phyloP scores from a whole-genome alignment of 35 echinoderm and acorn worm species.

The Apostichopus californicus region DNA sequence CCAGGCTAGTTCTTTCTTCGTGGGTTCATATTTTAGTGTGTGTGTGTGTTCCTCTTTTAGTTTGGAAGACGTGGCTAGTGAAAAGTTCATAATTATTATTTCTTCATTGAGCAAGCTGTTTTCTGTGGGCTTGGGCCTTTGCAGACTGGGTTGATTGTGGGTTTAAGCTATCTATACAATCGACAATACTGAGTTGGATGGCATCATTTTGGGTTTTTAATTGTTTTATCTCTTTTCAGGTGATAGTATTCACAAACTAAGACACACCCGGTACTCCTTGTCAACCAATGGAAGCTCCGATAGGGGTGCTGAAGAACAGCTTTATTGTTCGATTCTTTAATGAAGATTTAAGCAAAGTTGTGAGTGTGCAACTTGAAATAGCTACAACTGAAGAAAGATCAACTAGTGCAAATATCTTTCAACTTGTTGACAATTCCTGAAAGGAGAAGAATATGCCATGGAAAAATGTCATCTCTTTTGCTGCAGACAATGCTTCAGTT shows the following conservation, averaged over 20 bases:
- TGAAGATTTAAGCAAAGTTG: conserved; percentile 56
- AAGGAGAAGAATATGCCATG: conserved; percentile 51
- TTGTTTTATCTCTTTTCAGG: conserved; percentile 50
- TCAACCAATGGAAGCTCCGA: conserved; percentile 74
- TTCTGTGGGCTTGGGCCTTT: no score
- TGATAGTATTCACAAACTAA: conserved; percentile 48
- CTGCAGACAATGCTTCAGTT: conserved; percentile 70
- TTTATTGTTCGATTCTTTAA: conserved; percentile 72
- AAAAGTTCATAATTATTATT: no score
- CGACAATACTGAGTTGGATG: no score
- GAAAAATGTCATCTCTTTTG: conserved; percentile 61
- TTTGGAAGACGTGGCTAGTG: no score
- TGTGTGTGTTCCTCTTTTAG: no score
- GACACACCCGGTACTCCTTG: conserved; percentile 55
- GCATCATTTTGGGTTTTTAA: background rate
- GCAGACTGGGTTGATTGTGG: no score
- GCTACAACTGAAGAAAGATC: conserved; percentile 62
- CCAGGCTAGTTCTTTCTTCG: no score
- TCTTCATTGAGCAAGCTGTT: no score
- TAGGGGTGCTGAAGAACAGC: conserved; percentile 62
- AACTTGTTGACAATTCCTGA: conserved; percentile 57
- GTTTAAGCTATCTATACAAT: no score
- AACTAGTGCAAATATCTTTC: conserved; percentile 68
- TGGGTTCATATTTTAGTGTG: no score
- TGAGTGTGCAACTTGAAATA: conserved; percentile 36